Percentiles rank a stretch among this genome's conserved stretches.
Conservation (phyloP, 1,140 invertebrate genomes). For the Choristoneura fumiferana region DNA sequence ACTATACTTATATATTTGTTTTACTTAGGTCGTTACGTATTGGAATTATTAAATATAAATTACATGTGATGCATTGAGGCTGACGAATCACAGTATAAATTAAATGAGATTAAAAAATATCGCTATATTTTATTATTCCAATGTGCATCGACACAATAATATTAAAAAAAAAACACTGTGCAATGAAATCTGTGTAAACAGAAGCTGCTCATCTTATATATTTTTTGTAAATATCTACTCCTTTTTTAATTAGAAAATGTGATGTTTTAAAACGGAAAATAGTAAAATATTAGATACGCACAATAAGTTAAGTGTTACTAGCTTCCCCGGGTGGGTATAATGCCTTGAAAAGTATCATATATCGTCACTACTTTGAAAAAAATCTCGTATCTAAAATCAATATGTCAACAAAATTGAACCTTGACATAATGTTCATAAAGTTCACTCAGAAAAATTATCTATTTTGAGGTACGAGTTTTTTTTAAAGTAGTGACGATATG, state of each 20-base stretch:
- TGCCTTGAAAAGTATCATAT: not conserved
- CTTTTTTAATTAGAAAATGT: constrained; percentile 50
- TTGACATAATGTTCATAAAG: no score
- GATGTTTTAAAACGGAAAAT: constrained; percentile 54
- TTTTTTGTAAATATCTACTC: constrained; percentile 47
- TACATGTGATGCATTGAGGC: no score
- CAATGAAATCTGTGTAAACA: constrained; percentile 8
- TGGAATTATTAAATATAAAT: not conserved
- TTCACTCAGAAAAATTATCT: no score
- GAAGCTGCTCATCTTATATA: constrained; percentile 17
- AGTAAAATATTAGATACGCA: constrained; percentile 61
- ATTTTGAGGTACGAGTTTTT: no score
- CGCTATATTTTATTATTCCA: not conserved
- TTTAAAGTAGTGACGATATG: no score
- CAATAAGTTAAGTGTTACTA: constrained; percentile 32
- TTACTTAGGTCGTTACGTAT: not conserved
- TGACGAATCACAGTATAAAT: no score
- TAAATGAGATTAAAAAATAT: not conserved
- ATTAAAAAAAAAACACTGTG: not conserved
- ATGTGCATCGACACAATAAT: not conserved
- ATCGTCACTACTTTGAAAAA: no score
- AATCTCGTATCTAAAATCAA: no score
- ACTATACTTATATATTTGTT: constrained; percentile 21
- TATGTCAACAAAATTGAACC: no score
- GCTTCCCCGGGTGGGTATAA: no score